A percentile compares a stretch with the other conserved stretches of the same genome.
These are phyloP conservation scores for Spea hammondii DNA, from an alignment of 2,797 vertebrate species.

Conservation along the genomic window DNA sequence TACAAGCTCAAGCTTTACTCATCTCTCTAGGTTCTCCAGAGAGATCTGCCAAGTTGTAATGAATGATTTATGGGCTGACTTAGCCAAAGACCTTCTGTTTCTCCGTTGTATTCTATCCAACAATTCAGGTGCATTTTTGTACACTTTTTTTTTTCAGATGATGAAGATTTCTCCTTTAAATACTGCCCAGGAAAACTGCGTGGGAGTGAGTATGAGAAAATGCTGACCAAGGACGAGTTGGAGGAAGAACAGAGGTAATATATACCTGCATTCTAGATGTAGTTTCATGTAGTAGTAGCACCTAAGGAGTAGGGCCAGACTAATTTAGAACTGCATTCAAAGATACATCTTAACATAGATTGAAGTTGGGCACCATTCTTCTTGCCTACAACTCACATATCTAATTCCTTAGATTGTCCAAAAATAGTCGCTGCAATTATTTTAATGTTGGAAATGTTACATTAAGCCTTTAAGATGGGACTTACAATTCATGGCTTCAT, in stretches of 20 bases:
- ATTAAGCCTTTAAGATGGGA: too few species aligned
- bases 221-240: constrained; percentile 88
- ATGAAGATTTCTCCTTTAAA: constrained; percentile 69
- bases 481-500: too few species aligned
- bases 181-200: constrained; percentile 87
- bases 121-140: background rate
- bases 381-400: background rate
- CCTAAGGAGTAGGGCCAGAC: background rate
- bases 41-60: too few species aligned
- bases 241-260: constrained; percentile 89
- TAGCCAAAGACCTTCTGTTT: background rate
- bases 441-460: too few species aligned
- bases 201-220: constrained; percentile 83
- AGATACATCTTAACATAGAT: too few species aligned
- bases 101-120: background rate
- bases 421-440: too few species aligned
- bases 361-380: too few species aligned
- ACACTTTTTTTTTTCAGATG: constrained; percentile 55
- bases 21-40: too few species aligned
- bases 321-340: too few species aligned
- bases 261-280: background rate
- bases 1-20: too few species aligned
- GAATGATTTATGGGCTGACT: too few species aligned
- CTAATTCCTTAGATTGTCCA: too few species aligned
- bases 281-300: background rate